Percentiles rank a stretch among this genome's conserved stretches.
Evolutionary conservation across 2,888 invertebrate genomes (phyloP).

Genomic region (Zeuzera pyrina): DNA sequence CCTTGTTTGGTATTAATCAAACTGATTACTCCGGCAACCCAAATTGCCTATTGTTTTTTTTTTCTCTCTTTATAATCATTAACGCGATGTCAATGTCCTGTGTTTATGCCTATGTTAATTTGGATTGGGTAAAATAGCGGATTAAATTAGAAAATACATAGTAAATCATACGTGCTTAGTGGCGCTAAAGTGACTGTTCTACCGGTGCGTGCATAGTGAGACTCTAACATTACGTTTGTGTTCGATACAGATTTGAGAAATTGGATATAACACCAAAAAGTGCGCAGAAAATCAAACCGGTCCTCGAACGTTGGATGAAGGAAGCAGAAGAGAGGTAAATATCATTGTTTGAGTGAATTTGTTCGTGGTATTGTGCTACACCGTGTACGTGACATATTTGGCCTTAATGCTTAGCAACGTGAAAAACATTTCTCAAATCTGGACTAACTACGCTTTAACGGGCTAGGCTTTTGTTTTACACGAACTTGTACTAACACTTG

Average conservation of each 20-base stretch:
- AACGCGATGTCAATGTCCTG: constrained; percentile 79
- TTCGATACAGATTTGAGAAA: constrained; percentile 94
- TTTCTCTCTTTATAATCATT: constrained; percentile 57
- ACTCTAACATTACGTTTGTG: constrained; percentile 68
- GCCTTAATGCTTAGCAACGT: constrained; percentile 66
- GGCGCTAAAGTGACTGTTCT: constrained; percentile 27
- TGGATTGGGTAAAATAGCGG: constrained; percentile 36
- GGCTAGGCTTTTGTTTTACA: constrained; percentile 41
- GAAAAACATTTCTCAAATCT: constrained; percentile 70
- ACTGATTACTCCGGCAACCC: constrained; percentile 65
- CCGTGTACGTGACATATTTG: constrained; percentile 66
- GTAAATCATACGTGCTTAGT: constrained; percentile 28
- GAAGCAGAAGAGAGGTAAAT: constrained; percentile 97
- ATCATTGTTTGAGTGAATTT: constrained; percentile 62
- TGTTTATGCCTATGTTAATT: constrained; percentile 65
- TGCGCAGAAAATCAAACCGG: constrained; percentile 99
- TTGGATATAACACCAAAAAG: constrained; percentile 99
- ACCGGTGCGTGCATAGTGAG: constrained; percentile 50
- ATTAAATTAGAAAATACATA: constrained; percentile 1
- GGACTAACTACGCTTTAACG: constrained; percentile 67
- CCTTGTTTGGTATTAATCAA: constrained; percentile 68
- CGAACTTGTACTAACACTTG: constrained; percentile 8
- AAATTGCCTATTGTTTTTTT: constrained; percentile 70
- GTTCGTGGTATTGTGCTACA: constrained; percentile 54
- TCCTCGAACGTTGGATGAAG: constrained; percentile 98